Percentiles rank a stretch among this genome's conserved stretches.
phyloP scores from a whole-genome alignment of 2,113 vertebrate species.

The Pseudopodoces humilis region DNA sequence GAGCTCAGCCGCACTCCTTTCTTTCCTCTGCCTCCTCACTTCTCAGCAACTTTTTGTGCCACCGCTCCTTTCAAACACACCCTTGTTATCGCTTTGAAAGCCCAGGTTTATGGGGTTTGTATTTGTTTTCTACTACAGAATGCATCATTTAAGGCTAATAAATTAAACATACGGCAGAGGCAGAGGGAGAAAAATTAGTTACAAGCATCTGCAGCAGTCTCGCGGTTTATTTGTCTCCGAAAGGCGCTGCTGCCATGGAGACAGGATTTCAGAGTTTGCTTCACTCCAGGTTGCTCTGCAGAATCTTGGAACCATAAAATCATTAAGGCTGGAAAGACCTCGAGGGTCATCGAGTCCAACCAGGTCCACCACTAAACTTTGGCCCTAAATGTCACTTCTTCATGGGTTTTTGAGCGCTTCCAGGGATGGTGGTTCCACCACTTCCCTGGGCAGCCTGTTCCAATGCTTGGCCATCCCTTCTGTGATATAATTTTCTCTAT shows the following conservation, averaged over 20 bases:
- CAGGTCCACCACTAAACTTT: not conserved
- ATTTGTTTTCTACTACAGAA: conserved; percentile 59
- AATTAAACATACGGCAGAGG: conserved; percentile 45
- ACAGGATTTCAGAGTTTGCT: not conserved
- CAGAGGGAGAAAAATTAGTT: conserved; percentile 45
- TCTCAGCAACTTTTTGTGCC: conserved; percentile 21
- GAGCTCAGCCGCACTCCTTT: not conserved
- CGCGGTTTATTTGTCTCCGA: conserved; percentile 11
- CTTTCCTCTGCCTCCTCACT: not conserved
- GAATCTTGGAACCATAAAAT: not conserved
- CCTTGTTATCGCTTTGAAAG: not conserved
- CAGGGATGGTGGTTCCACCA: not conserved
- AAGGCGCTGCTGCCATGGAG: conserved; percentile 56
- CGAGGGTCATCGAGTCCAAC: fast-evolving
- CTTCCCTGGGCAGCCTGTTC: not conserved
- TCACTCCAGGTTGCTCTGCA: not conserved
- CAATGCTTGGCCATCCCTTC: not conserved
- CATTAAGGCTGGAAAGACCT: not conserved
- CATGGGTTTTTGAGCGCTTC: not conserved
- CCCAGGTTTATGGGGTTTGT: conserved; percentile 6
- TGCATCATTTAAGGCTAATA: conserved; percentile 56
- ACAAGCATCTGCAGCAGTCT: conserved; percentile 33
- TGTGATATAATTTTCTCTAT: not conserved
- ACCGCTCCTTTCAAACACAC: not conserved
- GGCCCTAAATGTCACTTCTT: not conserved